These are phyloP conservation scores for Pteropus rufus DNA, from an alignment of 2,797 vertebrate species.

Conservation along the genomic window DNA sequence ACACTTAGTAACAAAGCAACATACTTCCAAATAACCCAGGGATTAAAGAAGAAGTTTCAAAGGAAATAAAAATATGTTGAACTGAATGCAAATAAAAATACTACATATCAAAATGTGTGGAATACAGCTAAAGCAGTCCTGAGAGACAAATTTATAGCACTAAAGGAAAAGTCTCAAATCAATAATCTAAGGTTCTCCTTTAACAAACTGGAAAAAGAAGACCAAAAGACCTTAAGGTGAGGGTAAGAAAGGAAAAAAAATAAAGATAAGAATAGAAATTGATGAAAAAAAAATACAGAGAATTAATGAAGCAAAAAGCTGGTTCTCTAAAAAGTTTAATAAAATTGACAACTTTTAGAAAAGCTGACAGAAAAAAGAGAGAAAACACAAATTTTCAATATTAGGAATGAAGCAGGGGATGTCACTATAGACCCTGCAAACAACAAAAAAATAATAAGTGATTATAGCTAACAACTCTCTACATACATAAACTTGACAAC, in stretches of 20 bases:
- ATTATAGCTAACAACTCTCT: neutral
- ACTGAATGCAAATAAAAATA: neutral
- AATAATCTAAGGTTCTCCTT: neutral
- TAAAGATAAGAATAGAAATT: neutral
- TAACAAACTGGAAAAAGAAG: neutral
- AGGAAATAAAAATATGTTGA: neutral
- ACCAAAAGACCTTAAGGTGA: neutral
- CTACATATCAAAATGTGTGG: neutral
- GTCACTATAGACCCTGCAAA: neutral
- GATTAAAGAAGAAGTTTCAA: neutral
- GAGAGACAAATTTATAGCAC: neutral
- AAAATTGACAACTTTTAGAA: neutral
- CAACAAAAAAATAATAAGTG: neutral
- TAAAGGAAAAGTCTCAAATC: neutral
- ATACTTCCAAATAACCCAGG: neutral
- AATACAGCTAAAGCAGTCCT: neutral
- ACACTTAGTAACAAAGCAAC: neutral
- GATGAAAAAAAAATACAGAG: neutral
- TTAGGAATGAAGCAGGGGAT: neutral
- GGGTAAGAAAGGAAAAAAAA: neutral
- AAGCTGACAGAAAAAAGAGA: neutral
- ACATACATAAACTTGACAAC: neutral
- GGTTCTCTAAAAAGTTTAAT: neutral
- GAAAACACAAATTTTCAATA: neutral
- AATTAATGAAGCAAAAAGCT: neutral